phyloP scores from a whole-genome alignment of 2,113 vertebrate species.

The Egretta garzetta region DNA sequence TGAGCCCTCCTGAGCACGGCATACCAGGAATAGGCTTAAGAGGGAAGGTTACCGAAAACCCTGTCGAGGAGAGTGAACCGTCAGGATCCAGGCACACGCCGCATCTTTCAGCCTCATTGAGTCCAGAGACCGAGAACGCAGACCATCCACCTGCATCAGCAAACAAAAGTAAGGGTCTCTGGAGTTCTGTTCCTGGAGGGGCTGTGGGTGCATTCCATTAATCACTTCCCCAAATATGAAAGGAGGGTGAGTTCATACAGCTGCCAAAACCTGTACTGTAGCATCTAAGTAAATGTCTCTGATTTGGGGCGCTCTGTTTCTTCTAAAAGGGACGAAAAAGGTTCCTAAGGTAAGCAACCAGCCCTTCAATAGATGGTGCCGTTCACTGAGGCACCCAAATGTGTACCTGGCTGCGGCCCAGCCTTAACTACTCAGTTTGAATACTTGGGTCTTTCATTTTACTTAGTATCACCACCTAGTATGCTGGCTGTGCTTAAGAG shows the following conservation, averaged over 20 bases:
- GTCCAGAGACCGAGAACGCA: background rate
- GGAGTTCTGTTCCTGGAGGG: background rate
- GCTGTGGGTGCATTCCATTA: background rate
- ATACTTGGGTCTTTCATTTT: background rate
- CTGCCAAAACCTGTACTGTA: background rate
- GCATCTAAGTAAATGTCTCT: background rate
- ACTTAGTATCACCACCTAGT: background rate
- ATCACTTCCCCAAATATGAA: background rate
- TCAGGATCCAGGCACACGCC: background rate
- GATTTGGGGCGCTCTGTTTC: background rate
- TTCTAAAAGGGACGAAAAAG: background rate
- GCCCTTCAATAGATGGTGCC: background rate
- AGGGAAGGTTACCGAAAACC: fast-evolving
- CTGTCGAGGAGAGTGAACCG: fast-evolving
- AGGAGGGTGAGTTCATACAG: background rate
- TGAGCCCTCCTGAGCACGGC: background rate
- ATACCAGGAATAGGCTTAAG: fast-evolving
- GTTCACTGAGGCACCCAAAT: background rate
- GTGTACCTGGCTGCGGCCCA: background rate
- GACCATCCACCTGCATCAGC: background rate
- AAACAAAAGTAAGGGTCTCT: background rate
- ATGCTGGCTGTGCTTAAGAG: background rate
- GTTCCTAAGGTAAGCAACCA: background rate
- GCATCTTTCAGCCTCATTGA: background rate
- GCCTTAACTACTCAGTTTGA: background rate